These are phyloP conservation scores for Caenorhabditis brenneri DNA, from an alignment of 1,140 invertebrate species.

Conservation along the genomic window DNA sequence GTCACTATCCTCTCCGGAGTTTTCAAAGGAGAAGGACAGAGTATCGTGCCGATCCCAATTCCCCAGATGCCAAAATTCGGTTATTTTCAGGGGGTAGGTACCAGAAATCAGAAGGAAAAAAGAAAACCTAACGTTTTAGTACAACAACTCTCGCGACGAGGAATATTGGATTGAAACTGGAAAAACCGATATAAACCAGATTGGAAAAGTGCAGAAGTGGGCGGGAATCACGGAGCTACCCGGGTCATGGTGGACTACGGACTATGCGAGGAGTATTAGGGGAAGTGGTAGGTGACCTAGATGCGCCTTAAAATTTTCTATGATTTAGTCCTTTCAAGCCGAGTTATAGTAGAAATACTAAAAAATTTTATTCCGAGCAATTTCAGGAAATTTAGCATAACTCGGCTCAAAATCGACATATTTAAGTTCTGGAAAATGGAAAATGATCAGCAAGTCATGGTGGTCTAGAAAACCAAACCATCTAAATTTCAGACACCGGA, in stretches of 20 bases:
- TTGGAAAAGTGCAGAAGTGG: slow-evolving; percentile 31
- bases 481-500: slow-evolving; percentile 59
- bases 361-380: too few relatives aligned
- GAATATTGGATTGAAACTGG: slow-evolving; percentile 47
- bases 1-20: neutral
- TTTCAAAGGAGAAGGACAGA: slow-evolving; percentile 6
- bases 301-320: too few relatives aligned
- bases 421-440: too few relatives aligned
- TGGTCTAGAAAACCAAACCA: too few relatives aligned
- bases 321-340: too few relatives aligned
- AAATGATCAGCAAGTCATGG: too few relatives aligned
- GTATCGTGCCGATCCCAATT: slow-evolving; percentile 47
- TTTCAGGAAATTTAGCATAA: too few relatives aligned
- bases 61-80: slow-evolving; percentile 46
- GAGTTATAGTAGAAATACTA: too few relatives aligned
- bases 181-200: slow-evolving; percentile 31
- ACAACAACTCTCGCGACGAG: slow-evolving; percentile 50
- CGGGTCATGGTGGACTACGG: slow-evolving; percentile 12
- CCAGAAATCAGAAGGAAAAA: neutral
- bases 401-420: too few relatives aligned
- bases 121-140: neutral
- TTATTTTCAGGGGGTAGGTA: slow-evolving; percentile 47
- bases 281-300: slow-evolving; percentile 18
- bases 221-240: slow-evolving; percentile 28
- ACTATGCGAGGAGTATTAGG: slow-evolving; percentile 34